Evolutionary conservation across 2,888 invertebrate genomes (phyloP).

Genomic region (Mechanitis messenoides): DNA sequence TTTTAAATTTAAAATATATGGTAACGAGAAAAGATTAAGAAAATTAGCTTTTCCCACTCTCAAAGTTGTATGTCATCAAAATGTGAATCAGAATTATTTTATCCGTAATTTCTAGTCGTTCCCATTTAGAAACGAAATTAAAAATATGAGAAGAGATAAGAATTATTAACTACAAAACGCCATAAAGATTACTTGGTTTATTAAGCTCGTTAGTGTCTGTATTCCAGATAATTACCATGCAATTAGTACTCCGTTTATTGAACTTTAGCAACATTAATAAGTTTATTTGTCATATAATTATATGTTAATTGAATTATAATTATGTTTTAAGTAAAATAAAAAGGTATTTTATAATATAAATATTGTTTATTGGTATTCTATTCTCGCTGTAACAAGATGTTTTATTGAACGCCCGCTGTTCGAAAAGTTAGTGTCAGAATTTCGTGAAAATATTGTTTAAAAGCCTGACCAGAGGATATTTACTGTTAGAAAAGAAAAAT

Average conservation of each 20-base stretch:
- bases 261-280: not conserved
- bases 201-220: not conserved
- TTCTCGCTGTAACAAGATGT: conserved; percentile 1
- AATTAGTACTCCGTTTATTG: not conserved
- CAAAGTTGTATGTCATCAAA: conserved; percentile 4
- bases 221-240: not conserved
- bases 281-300: too few relatives aligned
- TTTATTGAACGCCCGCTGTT: conserved; percentile 6
- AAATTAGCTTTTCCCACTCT: conserved; percentile 3
- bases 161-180: conserved; percentile 4
- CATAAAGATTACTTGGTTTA: not conserved
- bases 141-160: conserved; percentile 10
- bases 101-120: conserved; percentile 13
- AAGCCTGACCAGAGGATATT: not conserved
- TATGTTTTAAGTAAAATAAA: not conserved
- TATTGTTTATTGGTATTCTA: conserved; percentile 2
- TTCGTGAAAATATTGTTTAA: conserved; percentile 1
- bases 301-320: not conserved
- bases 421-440: not conserved
- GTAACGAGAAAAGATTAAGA: conserved; percentile 2
- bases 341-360: not conserved
- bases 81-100: conserved; percentile 12
- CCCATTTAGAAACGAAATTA: conserved; percentile 10
- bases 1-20: not conserved
- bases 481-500: too few relatives aligned